Percentiles rank a stretch among this genome's conserved stretches.
phyloP scores from a whole-genome alignment of 2,113 vertebrate genomes.

The human (Homo sapiens) region DNA sequence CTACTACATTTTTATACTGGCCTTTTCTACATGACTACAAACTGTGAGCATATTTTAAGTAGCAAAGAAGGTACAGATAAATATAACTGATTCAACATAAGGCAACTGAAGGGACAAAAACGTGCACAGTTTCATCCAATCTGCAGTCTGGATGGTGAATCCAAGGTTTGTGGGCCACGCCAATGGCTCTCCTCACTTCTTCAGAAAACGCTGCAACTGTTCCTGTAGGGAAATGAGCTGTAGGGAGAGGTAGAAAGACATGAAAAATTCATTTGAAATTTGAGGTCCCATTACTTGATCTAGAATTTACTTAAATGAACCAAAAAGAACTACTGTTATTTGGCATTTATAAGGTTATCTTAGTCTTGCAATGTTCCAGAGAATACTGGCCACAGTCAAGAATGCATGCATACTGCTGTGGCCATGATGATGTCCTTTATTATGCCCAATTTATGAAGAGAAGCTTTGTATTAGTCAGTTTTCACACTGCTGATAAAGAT shows the following conservation, averaged over 20 bases:
- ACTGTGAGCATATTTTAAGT: not conserved
- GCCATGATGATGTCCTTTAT: not conserved
- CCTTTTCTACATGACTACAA: not conserved
- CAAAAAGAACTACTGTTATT: slow-evolving; percentile 6
- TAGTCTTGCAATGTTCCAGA: slow-evolving; percentile 33
- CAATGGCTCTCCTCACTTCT: slow-evolving; percentile 84
- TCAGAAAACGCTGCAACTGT: slow-evolving; percentile 91
- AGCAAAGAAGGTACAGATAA: not conserved
- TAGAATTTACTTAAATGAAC: slow-evolving; percentile 42
- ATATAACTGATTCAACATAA: slow-evolving; percentile 2
- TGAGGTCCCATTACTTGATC: slow-evolving; percentile 21
- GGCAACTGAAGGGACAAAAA: not conserved
- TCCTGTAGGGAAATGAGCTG: slow-evolving; percentile 93
- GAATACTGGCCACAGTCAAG: not conserved
- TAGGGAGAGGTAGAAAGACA: slow-evolving; percentile 30
- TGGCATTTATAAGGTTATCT: slow-evolving; percentile 25
- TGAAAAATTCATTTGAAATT: slow-evolving; percentile 36
- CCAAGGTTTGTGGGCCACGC: not conserved
- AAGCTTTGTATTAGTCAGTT: not conserved
- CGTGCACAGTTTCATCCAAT: not conserved
- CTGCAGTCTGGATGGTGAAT: not conserved
- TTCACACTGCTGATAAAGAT: too few species aligned
- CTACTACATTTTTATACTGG: not conserved
- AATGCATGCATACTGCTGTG: not conserved
- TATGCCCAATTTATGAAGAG: slow-evolving; percentile 9